Evolutionary conservation across 2,797 vertebrate species (phyloP), one percentile per base, ranked within the genome.

Genomic region (Margarornis squamiger): DNA sequence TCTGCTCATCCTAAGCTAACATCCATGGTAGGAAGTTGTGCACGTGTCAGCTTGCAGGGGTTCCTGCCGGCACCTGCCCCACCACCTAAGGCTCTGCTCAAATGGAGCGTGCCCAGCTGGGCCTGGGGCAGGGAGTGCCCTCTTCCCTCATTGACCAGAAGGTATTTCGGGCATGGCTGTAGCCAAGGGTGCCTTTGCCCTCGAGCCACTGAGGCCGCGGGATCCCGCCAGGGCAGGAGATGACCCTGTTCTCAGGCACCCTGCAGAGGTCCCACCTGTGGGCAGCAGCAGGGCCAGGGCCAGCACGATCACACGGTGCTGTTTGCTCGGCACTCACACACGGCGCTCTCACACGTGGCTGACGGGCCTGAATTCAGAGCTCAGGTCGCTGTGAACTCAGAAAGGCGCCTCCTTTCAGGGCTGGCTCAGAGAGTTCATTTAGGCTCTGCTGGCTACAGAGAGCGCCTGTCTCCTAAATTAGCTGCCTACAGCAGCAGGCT

Each of bases 381-480:
- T 52, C 49, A 1, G 52, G 67, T 52, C 0, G 0, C 62, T 59
- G 52, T 66, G 86, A 81, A 51, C 24, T 57, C 36, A 0, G 45
- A 74, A 77, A 91, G 91, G 65, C 63, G 65, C 5, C 19, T 89
- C 86, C 51, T 76, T 29, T 57, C 84, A 80, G 36, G 32, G 30
- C 19, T 20, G 86, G 59, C 52, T 76, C 71, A 75, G 76, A 80
- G 75, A 77, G 4, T 45, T 63, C 82, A 52, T 86, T 86, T n/a
- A 57, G 45, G 38, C 43, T 91, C 57, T 5, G 1, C 65, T 83
- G 72, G 67, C 29, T 45, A 93, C 94, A 92, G 78, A 89, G 78
- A 59, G 72, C 0, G 45, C 34, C 65, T 93, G 61, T 93, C 68
- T 95, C 91, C 91, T 61, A 61, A 92, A 91, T 92, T 76, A 93